Conservation (phyloP, 2,113 vertebrate species). For the Atlantisia rogersi region DNA sequence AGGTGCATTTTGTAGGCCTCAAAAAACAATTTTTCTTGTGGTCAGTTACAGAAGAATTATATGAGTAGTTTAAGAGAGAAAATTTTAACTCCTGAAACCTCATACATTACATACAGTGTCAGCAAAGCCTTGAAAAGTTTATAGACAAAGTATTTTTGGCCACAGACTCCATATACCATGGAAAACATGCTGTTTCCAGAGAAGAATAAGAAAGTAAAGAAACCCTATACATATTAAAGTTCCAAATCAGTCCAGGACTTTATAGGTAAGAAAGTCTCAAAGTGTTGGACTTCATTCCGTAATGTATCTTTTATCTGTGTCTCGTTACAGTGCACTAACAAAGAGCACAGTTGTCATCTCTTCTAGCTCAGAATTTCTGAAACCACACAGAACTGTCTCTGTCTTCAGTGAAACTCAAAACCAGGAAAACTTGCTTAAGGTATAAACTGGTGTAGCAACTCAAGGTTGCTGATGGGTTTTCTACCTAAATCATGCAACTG, state of each 20-base stretch:
- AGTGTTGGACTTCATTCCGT: not conserved
- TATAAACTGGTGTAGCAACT: not conserved
- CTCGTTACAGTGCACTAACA: not conserved
- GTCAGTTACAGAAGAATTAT: not conserved
- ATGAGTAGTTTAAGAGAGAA: not conserved
- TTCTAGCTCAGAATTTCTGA: not conserved
- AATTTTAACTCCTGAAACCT: not conserved
- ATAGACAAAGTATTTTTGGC: not conserved
- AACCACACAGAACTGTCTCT: not conserved
- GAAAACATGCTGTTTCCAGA: not conserved
- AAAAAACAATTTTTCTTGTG: not conserved
- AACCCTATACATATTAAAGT: not conserved
- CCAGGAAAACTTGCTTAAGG: not conserved
- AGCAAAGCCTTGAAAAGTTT: not conserved
- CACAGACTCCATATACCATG: not conserved
- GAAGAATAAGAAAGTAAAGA: not conserved
- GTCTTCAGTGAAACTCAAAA: not conserved
- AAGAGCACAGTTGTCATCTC: not conserved
- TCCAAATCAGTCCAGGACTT: not conserved
- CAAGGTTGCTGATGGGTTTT: not conserved
- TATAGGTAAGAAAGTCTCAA: not conserved
- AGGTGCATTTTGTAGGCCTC: not conserved
- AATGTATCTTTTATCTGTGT: not conserved
- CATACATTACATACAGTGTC: accelerated
- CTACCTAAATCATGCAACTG: not conserved